A percentile compares a stretch with the other conserved stretches of the same genome.
These are phyloP conservation scores for Heliopora coerulea DNA, from an alignment of 92 coral and sea anemone genomes.

Conservation along the genomic window DNA sequence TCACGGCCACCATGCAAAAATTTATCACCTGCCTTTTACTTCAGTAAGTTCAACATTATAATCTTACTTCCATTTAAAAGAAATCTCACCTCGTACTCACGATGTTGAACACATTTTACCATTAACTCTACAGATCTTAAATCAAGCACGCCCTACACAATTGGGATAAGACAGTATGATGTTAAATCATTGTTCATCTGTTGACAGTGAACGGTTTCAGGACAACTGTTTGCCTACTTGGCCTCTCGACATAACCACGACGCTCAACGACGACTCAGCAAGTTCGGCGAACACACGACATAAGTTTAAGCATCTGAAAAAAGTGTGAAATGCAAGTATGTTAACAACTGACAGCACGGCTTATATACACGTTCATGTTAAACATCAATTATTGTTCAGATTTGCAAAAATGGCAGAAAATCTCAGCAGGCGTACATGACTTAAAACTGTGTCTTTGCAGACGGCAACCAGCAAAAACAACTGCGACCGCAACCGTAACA, in stretches of 20 bases:
- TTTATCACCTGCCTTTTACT: too few relatives aligned
- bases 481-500: too few relatives aligned
- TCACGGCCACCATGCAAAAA: too few relatives aligned
- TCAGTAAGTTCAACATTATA: too few relatives aligned
- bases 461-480: too few relatives aligned
- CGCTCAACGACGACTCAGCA: constrained; percentile 81
- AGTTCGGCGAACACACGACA: constrained; percentile 96
- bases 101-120: constrained; percentile 82
- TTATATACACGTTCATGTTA: too few relatives aligned
- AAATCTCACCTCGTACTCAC: constrained; percentile 82
- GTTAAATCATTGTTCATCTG: neutral
- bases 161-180: neutral
- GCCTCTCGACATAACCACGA: constrained; percentile 66
- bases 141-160: constrained; percentile 69
- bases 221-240: constrained; percentile 46
- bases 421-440: too few relatives aligned
- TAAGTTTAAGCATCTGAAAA: constrained; percentile 75
- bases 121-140: constrained; percentile 72
- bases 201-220: neutral
- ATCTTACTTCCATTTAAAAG: too few relatives aligned
- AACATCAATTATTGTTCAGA: too few relatives aligned
- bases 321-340: neutral
- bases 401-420: too few relatives aligned
- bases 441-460: neutral
- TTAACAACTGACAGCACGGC: neutral